Conservation (phyloP, 2,888 invertebrate genomes). For the Paralinhomoeus sp. region DNA sequence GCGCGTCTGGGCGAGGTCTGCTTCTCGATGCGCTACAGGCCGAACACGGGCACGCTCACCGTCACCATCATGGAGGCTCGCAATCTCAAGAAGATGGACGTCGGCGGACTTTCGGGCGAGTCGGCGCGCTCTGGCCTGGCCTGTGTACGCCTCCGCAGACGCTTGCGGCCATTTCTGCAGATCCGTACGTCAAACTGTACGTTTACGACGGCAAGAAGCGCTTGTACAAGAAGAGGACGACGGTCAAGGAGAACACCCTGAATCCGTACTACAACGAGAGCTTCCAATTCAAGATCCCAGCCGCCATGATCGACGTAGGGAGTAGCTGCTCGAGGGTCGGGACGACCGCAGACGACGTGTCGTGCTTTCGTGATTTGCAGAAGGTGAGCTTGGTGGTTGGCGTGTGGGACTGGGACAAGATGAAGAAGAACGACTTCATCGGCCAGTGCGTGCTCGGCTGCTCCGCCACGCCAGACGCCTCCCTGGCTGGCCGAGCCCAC, state of each 20-base stretch:
- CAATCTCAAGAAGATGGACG: constrained; percentile 25
- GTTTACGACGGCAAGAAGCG: constrained; percentile 21
- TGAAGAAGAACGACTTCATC: constrained; percentile 24
- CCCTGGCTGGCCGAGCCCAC: constrained; percentile 13
- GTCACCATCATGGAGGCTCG: constrained; percentile 23
- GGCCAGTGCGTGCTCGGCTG: constrained; percentile 14
- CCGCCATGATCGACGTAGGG: constrained; percentile 14
- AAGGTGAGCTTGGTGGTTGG: constrained; percentile 14
- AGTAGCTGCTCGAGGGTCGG: background rate
- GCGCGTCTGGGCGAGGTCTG: constrained; percentile 20
- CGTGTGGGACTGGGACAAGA: constrained; percentile 24
- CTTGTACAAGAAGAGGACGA: constrained; percentile 21
- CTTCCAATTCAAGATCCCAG: constrained; percentile 22
- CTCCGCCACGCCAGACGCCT: background rate
- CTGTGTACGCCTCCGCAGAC: background rate
- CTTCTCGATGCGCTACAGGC: constrained; percentile 21
- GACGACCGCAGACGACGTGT: no score
- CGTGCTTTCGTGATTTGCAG: no score
- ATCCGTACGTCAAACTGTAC: constrained; percentile 23
- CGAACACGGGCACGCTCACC: constrained; percentile 21
- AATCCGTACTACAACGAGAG: constrained; percentile 24
- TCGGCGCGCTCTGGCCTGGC: background rate
- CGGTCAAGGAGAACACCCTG: constrained; percentile 19
- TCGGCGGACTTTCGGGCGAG: constrained; percentile 21
- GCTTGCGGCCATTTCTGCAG: constrained; percentile 9